These are phyloP conservation scores for Toxotes chatareus DNA, from an alignment of 2,113 vertebrate species.

Conservation along the genomic window DNA sequence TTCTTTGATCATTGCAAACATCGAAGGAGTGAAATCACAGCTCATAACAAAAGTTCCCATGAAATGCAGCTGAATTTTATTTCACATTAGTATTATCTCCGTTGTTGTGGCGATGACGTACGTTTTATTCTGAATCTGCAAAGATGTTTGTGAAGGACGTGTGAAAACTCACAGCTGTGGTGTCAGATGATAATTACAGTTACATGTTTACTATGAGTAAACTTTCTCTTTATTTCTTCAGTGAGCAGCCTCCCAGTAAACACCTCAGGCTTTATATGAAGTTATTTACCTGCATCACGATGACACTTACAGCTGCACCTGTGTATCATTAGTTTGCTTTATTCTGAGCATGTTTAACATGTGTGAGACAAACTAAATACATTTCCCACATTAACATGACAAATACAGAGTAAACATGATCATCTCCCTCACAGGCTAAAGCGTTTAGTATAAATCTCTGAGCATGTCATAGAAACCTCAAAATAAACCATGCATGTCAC, in stretches of 20 bases:
- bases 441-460: conserved; percentile 66
- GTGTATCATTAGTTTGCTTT: not conserved
- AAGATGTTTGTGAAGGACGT: conserved; percentile 3
- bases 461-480: conserved; percentile 65
- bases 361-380: not conserved
- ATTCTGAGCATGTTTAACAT: no score
- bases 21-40: conserved; percentile 7
- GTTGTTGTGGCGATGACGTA: not conserved
- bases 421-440: not conserved
- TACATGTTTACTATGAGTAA: not conserved
- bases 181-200: not conserved
- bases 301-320: not conserved
- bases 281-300: not conserved
- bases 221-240: not conserved
- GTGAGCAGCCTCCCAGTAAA: not conserved
- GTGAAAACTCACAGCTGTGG: conserved; percentile 19
- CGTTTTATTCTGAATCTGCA: conserved; percentile 4
- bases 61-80: not conserved
- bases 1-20: not conserved
- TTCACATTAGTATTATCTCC: no score
- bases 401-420: not conserved
- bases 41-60: not conserved
- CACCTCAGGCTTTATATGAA: not conserved
- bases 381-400: not conserved
- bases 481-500: conserved; percentile 76